Evolutionary conservation across 92 coral and sea anemone genomes (phyloP).

Genomic region (Epizoanthus ramosus): DNA sequence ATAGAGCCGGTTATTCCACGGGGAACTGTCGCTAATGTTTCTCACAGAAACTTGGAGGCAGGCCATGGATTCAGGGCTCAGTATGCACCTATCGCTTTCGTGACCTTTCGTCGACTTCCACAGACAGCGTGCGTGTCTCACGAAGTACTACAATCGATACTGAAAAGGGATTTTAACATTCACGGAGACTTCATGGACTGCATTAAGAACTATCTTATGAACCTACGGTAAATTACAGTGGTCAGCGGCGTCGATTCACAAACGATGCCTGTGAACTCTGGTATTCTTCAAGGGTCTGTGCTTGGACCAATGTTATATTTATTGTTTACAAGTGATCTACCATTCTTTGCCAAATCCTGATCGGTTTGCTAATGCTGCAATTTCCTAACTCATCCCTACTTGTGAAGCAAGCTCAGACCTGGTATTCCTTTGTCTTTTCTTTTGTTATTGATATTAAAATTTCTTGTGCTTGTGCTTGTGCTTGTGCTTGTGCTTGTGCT

Average conservation of each 20-base stretch:
- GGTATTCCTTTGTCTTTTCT: no score
- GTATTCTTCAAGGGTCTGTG: slow-evolving; percentile 4
- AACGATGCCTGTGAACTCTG: neutral
- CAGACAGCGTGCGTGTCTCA: neutral
- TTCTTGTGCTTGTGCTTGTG: no score
- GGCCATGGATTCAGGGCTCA: slow-evolving; percentile 41
- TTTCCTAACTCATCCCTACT: neutral
- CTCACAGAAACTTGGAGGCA: slow-evolving; percentile 57
- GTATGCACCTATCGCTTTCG: no score
- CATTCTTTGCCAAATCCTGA: slow-evolving; percentile 10
- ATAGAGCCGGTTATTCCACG: slow-evolving; percentile 48
- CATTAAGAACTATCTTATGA: slow-evolving; percentile 53
- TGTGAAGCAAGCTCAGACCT: no score
- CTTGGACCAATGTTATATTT: slow-evolving; percentile 36
- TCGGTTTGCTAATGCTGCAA: slow-evolving; percentile 8
- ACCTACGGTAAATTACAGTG: neutral
- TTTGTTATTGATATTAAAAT: no score
- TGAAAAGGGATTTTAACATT: slow-evolving; percentile 33
- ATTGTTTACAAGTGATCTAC: slow-evolving; percentile 27
- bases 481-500: no score
- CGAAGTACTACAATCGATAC: no score
- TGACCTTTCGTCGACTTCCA: no score
- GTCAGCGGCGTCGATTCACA: neutral
- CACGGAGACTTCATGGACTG: slow-evolving; percentile 10
- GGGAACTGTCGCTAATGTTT: slow-evolving; percentile 37